Base-by-base conservation (phyloP, 1,140 invertebrate genomes). In the Listronotus bonariensis region DNA sequence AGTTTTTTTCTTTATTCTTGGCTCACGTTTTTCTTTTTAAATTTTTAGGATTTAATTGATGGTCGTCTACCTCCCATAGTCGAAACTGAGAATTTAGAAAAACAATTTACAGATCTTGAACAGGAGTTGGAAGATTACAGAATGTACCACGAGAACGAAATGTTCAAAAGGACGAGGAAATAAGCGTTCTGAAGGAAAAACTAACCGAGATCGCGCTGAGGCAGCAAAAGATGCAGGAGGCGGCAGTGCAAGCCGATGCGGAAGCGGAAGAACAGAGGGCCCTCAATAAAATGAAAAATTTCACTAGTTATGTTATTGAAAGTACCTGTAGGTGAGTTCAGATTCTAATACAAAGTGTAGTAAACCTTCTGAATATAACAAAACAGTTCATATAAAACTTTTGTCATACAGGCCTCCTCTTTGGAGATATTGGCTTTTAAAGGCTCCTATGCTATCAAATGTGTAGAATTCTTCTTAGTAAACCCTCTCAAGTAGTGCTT, bases 71-170 rank as follows among this genome's bases (percentile, higher is more conserved):
- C 89, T 9, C 86, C 91, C 1, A 92, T 92, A 67, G 88, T 90
- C 69, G 91, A 93, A 78, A 86, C 84, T 57, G 84, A 84, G 49
- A 85, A 83, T 70, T 79, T 92, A 18, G 92, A 93, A 77, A 87
- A 87, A 71, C 83, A 90, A 78, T 89, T 90, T 69, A 82, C 82
- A 0, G 87, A 89, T 71, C 78, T 92, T 92, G 4, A 91, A 74
- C 85, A 87, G 89, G 89, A 92, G 74, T 87, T 70, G 83, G 87
- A 87, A 26, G 80, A 83, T 32, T 85, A 83, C 67, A 83, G 81
- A 64, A 42, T 59, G 14, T 76, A 83, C 60, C 71, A 77, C 11
- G 79, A 83, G 68, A 71, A 79, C 32, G 76, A 84, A 58, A 67
- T 84, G 1, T 70, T 74, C 4, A 72, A 76, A 83, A 85, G 69